Evolutionary conservation across 2,888 invertebrate genomes (phyloP), one percentile per base, ranked within the genome.

Genomic region (Sinohyriopsis cumingii): DNA sequence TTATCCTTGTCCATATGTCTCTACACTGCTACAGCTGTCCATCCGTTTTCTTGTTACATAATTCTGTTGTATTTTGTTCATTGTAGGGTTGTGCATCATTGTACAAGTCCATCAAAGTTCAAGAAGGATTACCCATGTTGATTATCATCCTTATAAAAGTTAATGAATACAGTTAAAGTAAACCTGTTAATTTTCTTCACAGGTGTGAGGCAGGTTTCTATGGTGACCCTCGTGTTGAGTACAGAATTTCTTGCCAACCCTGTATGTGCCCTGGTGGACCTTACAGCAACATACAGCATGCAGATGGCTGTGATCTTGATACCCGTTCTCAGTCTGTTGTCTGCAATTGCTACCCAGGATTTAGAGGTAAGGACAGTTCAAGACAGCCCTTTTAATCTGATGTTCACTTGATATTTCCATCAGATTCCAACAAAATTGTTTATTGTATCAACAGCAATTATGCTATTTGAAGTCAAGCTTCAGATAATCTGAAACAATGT

Each of bases 191-290:
- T 57, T 59, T 22, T 54, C 20, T 59, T 72, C 75, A 9, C 76
- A 89, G 89, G 69, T 89, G 89, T 85, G 94, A 94, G 69, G 95
- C 95, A 86, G 96, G 97, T 7, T 98, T 93, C 90, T 99, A 99
- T 88, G 99, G 99, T 12, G 97, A 99, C 91, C 99, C 99, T 0
- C 92, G 95, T 77, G 92, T 97, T 67, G 96, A 95, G 63, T 80
- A 81, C 19, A 95, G 96, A 86, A 96, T 98, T 81, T 94, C 96
- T 18, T 99, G 99, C 90, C 93, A 97, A 79, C 93, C 96, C 24
- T 99, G 99, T 88, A 96, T 97, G 57, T 99, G 99, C 90, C 99
- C 99, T 20, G 97, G 96, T 78, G 93, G 95, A 0, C 92, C 93
- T 75, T 92, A 94, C 79, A 94, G 96, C 82, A 94, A 95, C 71